phyloP scores from a whole-genome alignment of 2,113 vertebrate genomes.

The Columba livia region DNA sequence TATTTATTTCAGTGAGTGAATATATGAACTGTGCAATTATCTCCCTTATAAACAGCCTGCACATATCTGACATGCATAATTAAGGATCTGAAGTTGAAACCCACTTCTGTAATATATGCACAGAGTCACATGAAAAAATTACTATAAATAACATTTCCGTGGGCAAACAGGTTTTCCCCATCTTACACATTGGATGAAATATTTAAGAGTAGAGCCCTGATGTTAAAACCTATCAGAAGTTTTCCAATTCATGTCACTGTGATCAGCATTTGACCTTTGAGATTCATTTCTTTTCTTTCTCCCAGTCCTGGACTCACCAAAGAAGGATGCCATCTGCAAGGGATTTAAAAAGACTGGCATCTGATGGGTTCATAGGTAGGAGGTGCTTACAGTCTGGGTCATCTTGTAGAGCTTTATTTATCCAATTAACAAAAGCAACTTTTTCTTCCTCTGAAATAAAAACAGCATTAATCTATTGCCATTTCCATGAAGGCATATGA shows the following conservation, averaged over 20 bases:
- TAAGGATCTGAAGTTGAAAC: neutral
- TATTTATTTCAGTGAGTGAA: neutral
- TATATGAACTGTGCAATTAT: neutral
- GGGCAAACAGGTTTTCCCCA: neutral
- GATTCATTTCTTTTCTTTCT: neutral
- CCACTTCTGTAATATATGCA: neutral
- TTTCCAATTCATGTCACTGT: neutral
- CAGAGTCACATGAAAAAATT: neutral
- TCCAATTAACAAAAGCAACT: slow-evolving; percentile 97
- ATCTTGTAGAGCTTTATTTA: slow-evolving; percentile 92
- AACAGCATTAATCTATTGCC: neutral
- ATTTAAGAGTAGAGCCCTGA: neutral
- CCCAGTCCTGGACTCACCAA: slow-evolving; percentile 80
- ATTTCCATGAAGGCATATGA: neutral
- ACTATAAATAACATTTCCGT: neutral
- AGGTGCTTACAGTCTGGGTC: slow-evolving; percentile 91
- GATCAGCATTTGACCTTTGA: neutral
- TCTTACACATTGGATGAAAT: neutral
- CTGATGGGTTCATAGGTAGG: slow-evolving; percentile 88
- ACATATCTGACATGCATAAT: neutral
- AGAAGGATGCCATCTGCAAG: slow-evolving; percentile 93
- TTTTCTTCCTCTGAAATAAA: slow-evolving; percentile 91
- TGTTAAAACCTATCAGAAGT: neutral
- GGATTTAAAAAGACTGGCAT: slow-evolving; percentile 88
- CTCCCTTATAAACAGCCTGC: neutral